phyloP scores from a whole-genome alignment of 2,113 vertebrate species.

The Tiliqua scincoides region DNA sequence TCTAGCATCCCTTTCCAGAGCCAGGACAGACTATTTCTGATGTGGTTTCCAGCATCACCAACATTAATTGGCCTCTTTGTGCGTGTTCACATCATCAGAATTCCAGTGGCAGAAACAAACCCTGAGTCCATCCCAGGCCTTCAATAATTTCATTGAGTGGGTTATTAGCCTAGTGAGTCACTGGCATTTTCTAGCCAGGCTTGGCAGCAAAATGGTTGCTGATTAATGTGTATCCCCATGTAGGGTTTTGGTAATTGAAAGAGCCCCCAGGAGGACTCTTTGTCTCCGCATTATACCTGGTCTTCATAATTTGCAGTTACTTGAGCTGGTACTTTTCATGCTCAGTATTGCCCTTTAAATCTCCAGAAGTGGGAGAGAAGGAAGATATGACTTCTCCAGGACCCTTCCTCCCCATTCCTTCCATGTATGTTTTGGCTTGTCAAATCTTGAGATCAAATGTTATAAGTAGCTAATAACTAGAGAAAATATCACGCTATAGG shows the following conservation, averaged over 20 bases:
- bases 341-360: background rate
- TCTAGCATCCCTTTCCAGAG: background rate
- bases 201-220: background rate
- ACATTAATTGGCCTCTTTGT: constrained; percentile 30
- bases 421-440: background rate
- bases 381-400: background rate
- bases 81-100: constrained; percentile 2
- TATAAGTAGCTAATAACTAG: background rate
- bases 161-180: background rate
- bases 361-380: background rate
- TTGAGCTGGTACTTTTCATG: background rate
- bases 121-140: background rate
- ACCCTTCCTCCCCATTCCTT: background rate
- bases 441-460: rapidly evolving
- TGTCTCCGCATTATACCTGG: background rate
- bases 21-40: constrained; percentile 40
- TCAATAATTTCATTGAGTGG: background rate
- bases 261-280: background rate
- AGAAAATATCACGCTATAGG: background rate
- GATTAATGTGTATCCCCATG: background rate
- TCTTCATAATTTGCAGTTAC: background rate
- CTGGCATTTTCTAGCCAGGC: background rate
- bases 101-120: background rate
- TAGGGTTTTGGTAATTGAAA: background rate
- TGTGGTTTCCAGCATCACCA: background rate